Base-by-base conservation (phyloP, 2,888 invertebrate genomes). In the Lacanobia oleracea region DNA sequence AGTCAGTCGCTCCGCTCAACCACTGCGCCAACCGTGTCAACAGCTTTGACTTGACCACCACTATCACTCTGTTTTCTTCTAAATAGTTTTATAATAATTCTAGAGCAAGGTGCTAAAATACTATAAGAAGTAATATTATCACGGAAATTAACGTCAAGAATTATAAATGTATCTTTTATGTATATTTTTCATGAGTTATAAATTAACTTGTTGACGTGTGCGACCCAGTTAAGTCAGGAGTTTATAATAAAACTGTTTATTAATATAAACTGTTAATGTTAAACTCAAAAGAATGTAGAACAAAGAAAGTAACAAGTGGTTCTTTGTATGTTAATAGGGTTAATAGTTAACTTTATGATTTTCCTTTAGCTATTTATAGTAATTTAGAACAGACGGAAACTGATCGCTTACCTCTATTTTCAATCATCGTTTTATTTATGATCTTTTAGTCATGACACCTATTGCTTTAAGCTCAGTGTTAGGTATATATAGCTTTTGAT, bases 231-330 rank as follows among this genome's bases (percentile, higher is more conserved):
- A 50, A 54, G 53, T 8, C 64, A 9, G 23, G 33, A 56, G 62
- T 67, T 63, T 43, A 69, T 67, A 71, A 67, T 77, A 65, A 37
- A 77, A 65, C 40, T 18, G 77, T 77, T 75, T 82, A 67, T 67
- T 71, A 67, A 62, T 63, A 62, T 63, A 77, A 45, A 57, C 53
- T 53, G 57, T 68, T 61, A n/a, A 43, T 59, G 51, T 67, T 61
- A 23, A 50, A 53, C 62, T 54, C 2, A 66, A 50, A 57, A 67
- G 27, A 77, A 77, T 45, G 53, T 72, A 59, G 78, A 53, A 65
- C 72, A 65, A 67, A 65, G 64, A 71, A 72, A 75, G 56, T 62
- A 71, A 76, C 77, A 67, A 81, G 67, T 81, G 56, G 51, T 57
- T 63, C 21, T 21, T 53, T 68, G 59, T 56, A 50, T 54, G 50